A percentile compares a stretch with the other conserved stretches of the same genome.
Evolutionary conservation across 2,113 vertebrate species (phyloP).

Genomic region (Mobula birostris): DNA sequence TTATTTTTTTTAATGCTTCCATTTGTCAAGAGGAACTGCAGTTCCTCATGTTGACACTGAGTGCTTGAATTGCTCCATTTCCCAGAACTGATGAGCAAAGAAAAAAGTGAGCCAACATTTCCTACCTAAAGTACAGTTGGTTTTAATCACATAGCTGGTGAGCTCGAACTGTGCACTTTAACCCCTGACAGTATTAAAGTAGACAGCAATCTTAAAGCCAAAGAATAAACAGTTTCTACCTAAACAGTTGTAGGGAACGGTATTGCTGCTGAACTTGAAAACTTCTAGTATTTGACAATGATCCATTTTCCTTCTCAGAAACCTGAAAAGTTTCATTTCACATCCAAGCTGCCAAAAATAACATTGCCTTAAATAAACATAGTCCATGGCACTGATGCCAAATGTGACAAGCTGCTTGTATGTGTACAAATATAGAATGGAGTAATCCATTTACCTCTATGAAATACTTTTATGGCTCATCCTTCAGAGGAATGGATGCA

Average conservation of each 20-base stretch:
- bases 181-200: background rate
- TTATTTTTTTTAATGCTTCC: background rate
- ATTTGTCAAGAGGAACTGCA: background rate
- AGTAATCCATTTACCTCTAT: background rate
- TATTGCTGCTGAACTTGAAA: background rate
- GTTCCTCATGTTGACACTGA: background rate
- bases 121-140: background rate
- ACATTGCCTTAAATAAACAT: constrained; percentile 8
- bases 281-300: background rate
- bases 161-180: background rate
- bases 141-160: background rate
- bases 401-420: background rate
- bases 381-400: background rate
- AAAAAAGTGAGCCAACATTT: background rate
- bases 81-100: background rate
- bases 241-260: background rate
- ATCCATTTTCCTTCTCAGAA: constrained; percentile 14
- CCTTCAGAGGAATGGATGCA: background rate
- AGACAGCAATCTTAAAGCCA: background rate
- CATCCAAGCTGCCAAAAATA: background rate
- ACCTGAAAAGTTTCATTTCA: background rate
- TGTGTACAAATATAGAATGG: background rate
- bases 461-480: constrained; percentile 18
- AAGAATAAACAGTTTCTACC: background rate
- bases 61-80: background rate